These are phyloP conservation scores for Caloenas nicobarica DNA, from an alignment of 2,113 vertebrate species.

Conservation along the genomic window DNA sequence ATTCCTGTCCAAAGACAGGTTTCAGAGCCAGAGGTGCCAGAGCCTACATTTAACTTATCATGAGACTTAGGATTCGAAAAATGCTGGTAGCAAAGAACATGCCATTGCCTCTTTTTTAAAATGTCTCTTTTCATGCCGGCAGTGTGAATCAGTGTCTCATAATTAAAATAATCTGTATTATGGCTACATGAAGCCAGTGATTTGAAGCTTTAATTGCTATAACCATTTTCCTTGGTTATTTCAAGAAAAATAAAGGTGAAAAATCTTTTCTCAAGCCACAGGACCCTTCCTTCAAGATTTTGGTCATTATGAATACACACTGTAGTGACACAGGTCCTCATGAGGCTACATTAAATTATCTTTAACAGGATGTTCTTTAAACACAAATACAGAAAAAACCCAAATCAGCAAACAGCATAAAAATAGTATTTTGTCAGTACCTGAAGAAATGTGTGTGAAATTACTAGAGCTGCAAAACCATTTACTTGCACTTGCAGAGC, in stretches of 20 bases:
- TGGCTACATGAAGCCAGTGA: neutral
- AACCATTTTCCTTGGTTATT: neutral
- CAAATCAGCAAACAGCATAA: neutral
- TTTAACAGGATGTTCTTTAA: neutral
- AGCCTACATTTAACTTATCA: neutral
- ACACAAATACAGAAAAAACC: neutral
- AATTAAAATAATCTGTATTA: neutral
- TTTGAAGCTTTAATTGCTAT: neutral
- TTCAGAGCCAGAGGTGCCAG: neutral
- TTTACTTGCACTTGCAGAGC: constrained; percentile 22
- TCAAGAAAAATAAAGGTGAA: neutral
- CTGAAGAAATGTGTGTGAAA: constrained; percentile 47
- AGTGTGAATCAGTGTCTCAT: neutral
- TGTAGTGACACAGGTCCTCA: neutral
- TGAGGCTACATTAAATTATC: neutral
- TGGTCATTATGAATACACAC: neutral
- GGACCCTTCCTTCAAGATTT: neutral
- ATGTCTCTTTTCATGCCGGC: neutral
- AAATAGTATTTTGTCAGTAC: constrained; percentile 16
- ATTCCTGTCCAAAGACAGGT: neutral
- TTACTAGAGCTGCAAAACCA: constrained; percentile 42
- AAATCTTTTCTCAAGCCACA: neutral
- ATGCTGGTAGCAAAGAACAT: neutral
- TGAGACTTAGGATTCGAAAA: neutral
- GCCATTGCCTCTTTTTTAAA: neutral